These are phyloP conservation scores for Oryzias melastigma DNA, from an alignment of 2,113 vertebrate genomes.

Conservation along the genomic window DNA sequence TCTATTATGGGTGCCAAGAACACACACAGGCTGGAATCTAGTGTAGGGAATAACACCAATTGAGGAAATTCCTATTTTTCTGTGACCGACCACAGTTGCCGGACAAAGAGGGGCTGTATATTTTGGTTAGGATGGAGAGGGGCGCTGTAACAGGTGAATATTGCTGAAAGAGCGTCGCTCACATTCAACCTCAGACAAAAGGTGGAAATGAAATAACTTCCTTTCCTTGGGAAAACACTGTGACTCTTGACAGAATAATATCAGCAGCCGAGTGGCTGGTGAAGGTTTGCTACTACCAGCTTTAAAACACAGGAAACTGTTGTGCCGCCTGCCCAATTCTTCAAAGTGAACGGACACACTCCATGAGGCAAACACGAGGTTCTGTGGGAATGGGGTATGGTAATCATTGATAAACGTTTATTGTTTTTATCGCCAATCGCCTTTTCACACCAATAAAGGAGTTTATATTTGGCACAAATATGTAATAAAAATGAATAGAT, in stretches of 20 bases:
- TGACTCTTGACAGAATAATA: constrained; percentile 97
- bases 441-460: no score
- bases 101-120: constrained; percentile 90
- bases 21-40: constrained; percentile 79
- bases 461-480: not conserved
- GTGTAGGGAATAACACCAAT: constrained; percentile 90
- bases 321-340: constrained; percentile 84
- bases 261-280: constrained; percentile 79
- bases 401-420: constrained; percentile 4
- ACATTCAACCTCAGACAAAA: constrained; percentile 96
- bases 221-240: constrained; percentile 85
- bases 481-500: not conserved
- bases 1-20: not conserved
- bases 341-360: constrained; percentile 76
- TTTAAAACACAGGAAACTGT: constrained; percentile 88
- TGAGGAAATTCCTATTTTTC: constrained; percentile 99
- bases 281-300: constrained; percentile 71
- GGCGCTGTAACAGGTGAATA: constrained; percentile 91
- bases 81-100: constrained; percentile 87
- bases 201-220: constrained; percentile 99
- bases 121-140: constrained; percentile 94
- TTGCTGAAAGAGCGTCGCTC: constrained; percentile 98
- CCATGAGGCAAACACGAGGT: constrained; percentile 43
- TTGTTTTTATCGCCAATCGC: no score
- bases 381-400: constrained; percentile 18